Evolutionary conservation across 1,140 invertebrate species (phyloP).

Genomic region (Maconellicoccus hirsutus): DNA sequence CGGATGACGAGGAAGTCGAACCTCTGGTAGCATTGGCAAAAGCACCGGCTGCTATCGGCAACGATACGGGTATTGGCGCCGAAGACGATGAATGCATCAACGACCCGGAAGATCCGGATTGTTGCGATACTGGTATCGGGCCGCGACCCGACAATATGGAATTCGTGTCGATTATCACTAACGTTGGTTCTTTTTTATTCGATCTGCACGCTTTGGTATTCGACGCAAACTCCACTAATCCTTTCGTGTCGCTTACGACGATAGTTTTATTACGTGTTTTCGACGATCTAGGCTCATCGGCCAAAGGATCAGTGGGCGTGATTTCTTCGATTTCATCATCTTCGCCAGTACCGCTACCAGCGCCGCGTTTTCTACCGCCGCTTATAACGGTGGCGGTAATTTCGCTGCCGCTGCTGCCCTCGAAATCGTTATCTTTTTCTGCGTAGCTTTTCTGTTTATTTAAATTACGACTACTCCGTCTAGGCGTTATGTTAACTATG

Average conservation of each 20-base stretch:
- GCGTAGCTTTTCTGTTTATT: conserved; percentile 48
- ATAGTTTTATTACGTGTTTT: conserved; percentile 42
- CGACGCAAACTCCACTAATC: conserved; percentile 54
- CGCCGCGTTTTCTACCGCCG: conserved; percentile 20
- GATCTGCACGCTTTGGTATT: conserved; percentile 41
- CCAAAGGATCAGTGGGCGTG: conserved; percentile 52
- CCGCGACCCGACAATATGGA: conserved; percentile 52
- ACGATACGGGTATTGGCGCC: conserved; percentile 27
- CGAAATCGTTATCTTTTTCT: conserved; percentile 43
- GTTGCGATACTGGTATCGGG: conserved; percentile 38
- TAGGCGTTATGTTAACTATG: conserved; percentile 39
- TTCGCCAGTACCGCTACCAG: conserved; percentile 21
- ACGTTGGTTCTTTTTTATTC: conserved; percentile 57
- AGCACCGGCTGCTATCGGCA: conserved; percentile 33
- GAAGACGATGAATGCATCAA: not conserved
- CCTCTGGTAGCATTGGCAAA: conserved; percentile 40
- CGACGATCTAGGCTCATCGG: conserved; percentile 35
- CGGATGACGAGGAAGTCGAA: conserved; percentile 26
- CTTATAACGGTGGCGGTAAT: not conserved
- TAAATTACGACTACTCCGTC: conserved; percentile 49
- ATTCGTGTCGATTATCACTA: conserved; percentile 68
- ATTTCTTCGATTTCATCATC: conserved; percentile 41
- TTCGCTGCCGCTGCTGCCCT: not conserved
- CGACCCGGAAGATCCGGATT: conserved; percentile 23
- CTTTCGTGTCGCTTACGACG: conserved; percentile 59